phyloP scores from a whole-genome alignment of 2,888 invertebrate species.

The Xylocampa areola region DNA sequence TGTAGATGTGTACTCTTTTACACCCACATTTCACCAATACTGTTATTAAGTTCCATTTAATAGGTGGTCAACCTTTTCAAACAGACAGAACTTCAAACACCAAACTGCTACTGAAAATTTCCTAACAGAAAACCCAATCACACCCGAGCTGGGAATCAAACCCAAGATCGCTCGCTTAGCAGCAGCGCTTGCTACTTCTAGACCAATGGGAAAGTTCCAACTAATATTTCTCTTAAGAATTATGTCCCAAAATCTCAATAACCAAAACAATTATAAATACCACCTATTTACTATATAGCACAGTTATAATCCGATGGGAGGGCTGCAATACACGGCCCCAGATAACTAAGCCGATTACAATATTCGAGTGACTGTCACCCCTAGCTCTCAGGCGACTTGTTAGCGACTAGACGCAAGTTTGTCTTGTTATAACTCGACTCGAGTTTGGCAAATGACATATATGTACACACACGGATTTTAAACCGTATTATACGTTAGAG shows the following conservation, averaged over 20 bases:
- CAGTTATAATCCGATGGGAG: conserved; percentile 58
- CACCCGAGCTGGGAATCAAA: no score
- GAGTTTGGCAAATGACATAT: conserved; percentile 60
- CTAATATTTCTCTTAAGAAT: neutral
- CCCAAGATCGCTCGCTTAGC: no score
- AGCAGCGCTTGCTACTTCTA: no score
- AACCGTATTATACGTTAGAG: conserved; percentile 53
- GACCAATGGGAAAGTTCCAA: no score
- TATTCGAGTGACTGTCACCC: conserved; percentile 68
- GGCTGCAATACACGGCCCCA: conserved; percentile 61
- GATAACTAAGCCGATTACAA: conserved; percentile 80
- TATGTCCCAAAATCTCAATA: neutral
- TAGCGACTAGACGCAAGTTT: conserved; percentile 76
- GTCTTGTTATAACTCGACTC: conserved; percentile 76
- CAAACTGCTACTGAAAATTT: no score
- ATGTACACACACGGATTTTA: conserved; percentile 61
- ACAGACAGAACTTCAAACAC: no score
- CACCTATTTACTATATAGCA: conserved; percentile 24
- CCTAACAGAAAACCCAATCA: no score
- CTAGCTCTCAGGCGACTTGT: conserved; percentile 71
- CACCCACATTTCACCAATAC: no score
- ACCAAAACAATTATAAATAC: conserved; percentile 11
- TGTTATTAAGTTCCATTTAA: no score
- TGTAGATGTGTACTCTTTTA: no score
- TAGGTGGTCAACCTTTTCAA: no score